These are phyloP conservation scores for Vireo griseus DNA, from an alignment of 2,797 vertebrate genomes.

Conservation along the genomic window DNA sequence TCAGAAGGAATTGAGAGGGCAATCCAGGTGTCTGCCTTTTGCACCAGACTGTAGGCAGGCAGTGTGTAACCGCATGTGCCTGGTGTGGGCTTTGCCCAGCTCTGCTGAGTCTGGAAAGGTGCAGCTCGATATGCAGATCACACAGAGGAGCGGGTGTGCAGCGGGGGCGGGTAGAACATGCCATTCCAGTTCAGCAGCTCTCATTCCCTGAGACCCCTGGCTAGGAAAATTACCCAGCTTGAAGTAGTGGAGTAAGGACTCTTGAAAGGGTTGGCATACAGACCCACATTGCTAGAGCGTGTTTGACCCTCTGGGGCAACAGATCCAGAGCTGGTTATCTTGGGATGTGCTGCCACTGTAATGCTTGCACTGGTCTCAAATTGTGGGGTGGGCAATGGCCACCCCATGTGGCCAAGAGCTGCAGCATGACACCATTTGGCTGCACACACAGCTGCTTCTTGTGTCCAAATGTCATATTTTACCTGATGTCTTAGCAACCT, in stretches of 20 bases:
- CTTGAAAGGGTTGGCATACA: neutral
- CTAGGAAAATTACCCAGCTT: neutral
- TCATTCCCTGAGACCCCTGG: slow-evolving; percentile 21
- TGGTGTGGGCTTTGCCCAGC: fast-evolving
- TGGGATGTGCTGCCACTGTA: fast-evolving
- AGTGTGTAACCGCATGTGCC: fast-evolving
- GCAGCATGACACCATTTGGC: neutral
- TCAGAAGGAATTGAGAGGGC: neutral
- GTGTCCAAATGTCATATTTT: neutral
- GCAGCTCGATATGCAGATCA: neutral
- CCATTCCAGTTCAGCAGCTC: slow-evolving; percentile 44
- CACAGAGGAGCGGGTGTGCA: fast-evolving
- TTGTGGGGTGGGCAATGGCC: too few species aligned
- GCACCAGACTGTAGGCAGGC: neutral
- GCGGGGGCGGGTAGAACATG: neutral
- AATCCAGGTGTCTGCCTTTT: neutral
- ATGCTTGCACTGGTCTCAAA: neutral
- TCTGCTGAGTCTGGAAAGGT: neutral
- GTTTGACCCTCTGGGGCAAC: neutral
- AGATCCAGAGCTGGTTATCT: neutral
- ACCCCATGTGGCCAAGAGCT: neutral
- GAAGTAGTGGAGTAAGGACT: neutral
- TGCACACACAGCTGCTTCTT: neutral
- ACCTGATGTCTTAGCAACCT: neutral
- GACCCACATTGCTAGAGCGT: fast-evolving